A percentile compares a stretch with the other conserved stretches of the same genome.
Evolutionary conservation across 2,888 invertebrate genomes (phyloP).

Genomic region (Eupithecia inturbata): DNA sequence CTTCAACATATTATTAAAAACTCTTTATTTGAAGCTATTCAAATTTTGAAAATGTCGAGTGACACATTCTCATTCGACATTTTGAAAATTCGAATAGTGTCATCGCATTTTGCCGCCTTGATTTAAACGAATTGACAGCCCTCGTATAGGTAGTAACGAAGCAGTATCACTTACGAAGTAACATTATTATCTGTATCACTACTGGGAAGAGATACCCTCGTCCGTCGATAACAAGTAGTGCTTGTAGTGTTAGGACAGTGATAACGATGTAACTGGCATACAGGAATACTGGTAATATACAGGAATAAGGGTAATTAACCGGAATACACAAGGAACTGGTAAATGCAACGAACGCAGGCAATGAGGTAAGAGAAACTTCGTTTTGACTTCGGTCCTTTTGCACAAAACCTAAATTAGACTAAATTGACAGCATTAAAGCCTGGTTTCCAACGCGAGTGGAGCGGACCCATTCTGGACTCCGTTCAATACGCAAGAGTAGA

Average conservation of each 20-base stretch:
- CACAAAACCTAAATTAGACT: too few species aligned
- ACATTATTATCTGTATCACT: conserved; percentile 16
- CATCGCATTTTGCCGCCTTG: too few species aligned
- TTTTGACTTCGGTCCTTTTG: background rate
- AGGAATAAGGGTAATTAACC: conserved; percentile 4
- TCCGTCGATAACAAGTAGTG: conserved; percentile 30
- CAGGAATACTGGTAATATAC: background rate
- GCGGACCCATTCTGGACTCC: too few species aligned
- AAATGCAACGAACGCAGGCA: background rate
- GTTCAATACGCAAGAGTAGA: too few species aligned
- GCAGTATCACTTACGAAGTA: conserved; percentile 21
- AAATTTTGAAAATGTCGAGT: background rate
- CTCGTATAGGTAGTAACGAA: conserved; percentile 18
- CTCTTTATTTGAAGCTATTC: background rate
- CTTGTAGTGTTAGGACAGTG: conserved; percentile 23
- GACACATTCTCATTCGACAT: too few species aligned
- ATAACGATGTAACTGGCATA: conserved; percentile 14
- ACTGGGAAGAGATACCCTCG: conserved; percentile 30
- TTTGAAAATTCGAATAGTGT: too few species aligned
- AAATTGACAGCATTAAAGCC: too few species aligned
- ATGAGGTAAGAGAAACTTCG: background rate
- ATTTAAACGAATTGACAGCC: background rate
- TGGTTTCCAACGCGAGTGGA: too few species aligned
- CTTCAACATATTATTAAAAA: conserved; percentile 1
- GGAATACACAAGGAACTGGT: conserved; percentile 3